Base-by-base conservation (phyloP, 2,888 invertebrate species). In the Papilio demoleus region DNA sequence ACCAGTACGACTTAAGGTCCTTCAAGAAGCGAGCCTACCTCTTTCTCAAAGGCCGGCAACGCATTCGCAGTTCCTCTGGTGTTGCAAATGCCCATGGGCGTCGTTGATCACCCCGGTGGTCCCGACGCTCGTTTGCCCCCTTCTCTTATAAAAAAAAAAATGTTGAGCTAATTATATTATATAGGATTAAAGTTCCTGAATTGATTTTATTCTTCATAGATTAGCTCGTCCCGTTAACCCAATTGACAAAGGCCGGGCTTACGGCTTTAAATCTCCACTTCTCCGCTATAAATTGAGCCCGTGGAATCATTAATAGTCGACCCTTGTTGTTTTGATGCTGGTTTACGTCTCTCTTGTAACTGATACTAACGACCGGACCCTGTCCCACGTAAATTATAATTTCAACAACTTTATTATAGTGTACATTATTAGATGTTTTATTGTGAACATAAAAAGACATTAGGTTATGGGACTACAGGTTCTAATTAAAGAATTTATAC, bases 181-280 rank as follows among this genome's bases (percentile, higher is more conserved):
- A 53, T 66, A 42, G 65, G 70, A 66, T 70, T 73, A 71, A 71
- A 73, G 74, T 72, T 73, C 70, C 50, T 68, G 70, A 73, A 74
- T 75, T 17, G 59, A 60, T 60, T 66, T 36, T 22, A 45, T 76
- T 76, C 76, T 76, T 76, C 70, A 75, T 75, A 76, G 77, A 80
- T 81, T 81, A 80, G 73, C 42, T 42, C 70, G 67, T 69, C 74
- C 73, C 72, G 69, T 75, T 72, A 76, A 74, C 70, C 76, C 40
- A 56, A 62, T 47, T 65, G 72, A 74, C 73, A 70, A 65, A 61
- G 60, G 68, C 67, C 70, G 66, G 70, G 74, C 75, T 71, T 77
- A 70, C 45, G 71, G 71, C 74, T 75, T 74, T 74, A 78, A 81
- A 81, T 82, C 76, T 77, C 70, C 76, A 79, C 79, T 74, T 68